Conservation (phyloP, 2,888 invertebrate species). For the Unio delphinus region DNA sequence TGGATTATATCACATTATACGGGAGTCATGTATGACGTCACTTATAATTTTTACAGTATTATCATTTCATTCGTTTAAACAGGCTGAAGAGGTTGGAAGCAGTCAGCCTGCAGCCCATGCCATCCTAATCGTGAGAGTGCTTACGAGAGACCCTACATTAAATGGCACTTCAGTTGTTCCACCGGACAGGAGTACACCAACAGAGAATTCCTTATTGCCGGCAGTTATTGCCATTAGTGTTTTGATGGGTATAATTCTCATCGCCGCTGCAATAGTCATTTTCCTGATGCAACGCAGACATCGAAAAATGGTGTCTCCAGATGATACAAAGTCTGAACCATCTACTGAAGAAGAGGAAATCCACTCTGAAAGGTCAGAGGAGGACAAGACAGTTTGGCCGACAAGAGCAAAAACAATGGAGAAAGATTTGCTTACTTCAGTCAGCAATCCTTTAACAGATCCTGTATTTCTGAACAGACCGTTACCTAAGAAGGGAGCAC, state of each 20-base stretch:
- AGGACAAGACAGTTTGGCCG: too few species aligned
- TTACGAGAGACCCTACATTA: conserved; percentile 10
- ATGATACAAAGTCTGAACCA: conserved; percentile 28
- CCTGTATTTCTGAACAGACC: too few species aligned
- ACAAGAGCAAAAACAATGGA: too few species aligned
- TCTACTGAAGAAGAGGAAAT: conserved; percentile 40
- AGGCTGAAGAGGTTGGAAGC: too few species aligned
- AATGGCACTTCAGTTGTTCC: conserved; percentile 14
- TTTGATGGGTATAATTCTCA: background rate
- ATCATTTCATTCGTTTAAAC: too few species aligned
- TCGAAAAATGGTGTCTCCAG: conserved; percentile 17
- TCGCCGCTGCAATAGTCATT: conserved; percentile 6
- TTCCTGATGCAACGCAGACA: conserved; percentile 6
- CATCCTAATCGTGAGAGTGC: conserved; percentile 20
- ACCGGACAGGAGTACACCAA: background rate
- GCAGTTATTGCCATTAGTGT: conserved; percentile 32
- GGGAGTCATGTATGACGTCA: too few species aligned
- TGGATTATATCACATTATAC: too few species aligned
- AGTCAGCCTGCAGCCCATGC: background rate
- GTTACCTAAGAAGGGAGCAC: background rate
- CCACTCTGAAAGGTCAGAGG: conserved; percentile 12
- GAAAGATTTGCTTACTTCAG: background rate
- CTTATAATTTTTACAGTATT: too few species aligned
- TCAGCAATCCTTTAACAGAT: conserved; percentile 10
- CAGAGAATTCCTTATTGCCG: conserved; percentile 10